These are phyloP conservation scores for Neodon shergylaensis DNA, from an alignment of 2,113 vertebrate genomes.

Conservation along the genomic window DNA sequence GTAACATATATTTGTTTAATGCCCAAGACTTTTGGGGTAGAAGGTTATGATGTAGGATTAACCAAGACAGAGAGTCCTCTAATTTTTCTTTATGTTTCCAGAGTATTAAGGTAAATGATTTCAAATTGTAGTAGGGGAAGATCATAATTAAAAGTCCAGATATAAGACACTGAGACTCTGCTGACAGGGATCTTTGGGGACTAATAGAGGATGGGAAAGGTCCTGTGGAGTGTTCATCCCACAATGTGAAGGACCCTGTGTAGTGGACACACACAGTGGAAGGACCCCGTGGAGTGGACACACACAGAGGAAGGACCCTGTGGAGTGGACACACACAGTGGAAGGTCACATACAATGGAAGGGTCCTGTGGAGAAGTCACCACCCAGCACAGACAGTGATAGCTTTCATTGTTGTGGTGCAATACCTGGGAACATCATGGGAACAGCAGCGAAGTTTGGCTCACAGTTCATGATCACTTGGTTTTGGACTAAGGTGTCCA, in stretches of 20 bases:
- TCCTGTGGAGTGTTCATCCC: neutral
- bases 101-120: conserved; percentile 28
- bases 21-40: neutral
- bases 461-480: neutral
- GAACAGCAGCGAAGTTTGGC: neutral
- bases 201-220: neutral
- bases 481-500: neutral
- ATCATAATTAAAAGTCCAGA: neutral
- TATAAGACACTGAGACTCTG: neutral
- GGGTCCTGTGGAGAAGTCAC: neutral
- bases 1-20: neutral
- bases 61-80: neutral
- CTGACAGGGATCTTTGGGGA: neutral
- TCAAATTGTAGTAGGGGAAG: neutral
- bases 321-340: neutral
- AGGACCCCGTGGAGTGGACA: too few species aligned
- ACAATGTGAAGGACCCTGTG: too few species aligned
- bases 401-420: neutral
- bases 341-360: neutral
- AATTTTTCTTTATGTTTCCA: neutral
- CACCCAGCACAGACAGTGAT: neutral
- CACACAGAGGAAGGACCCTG: too few species aligned
- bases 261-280: neutral
- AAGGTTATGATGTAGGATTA: conserved; percentile 5
- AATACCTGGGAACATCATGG: neutral